Percentiles rank a stretch among this genome's conserved stretches.
phyloP scores from a whole-genome alignment of 2,888 invertebrate genomes.

The Galerucella calmariensis region DNA sequence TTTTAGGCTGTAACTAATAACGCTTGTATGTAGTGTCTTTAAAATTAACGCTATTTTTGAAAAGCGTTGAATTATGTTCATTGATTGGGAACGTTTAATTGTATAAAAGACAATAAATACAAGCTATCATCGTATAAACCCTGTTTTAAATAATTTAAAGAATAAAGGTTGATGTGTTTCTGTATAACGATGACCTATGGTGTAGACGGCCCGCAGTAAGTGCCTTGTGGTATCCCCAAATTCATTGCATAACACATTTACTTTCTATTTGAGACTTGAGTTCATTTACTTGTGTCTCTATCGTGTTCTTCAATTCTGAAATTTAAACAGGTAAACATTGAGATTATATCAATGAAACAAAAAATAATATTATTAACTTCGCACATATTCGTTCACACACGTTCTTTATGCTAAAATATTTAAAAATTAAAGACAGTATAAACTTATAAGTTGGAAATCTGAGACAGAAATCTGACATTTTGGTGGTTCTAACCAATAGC shows the following conservation, averaged over 20 bases:
- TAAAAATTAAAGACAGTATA: constrained; percentile 12
- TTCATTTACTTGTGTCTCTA: constrained; percentile 97
- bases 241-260: constrained; percentile 96
- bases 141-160: constrained; percentile 19
- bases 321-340: constrained; percentile 59
- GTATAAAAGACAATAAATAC: constrained; percentile 17
- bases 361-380: not conserved
- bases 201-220: constrained; percentile 60
- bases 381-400: constrained; percentile 30
- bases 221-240: constrained; percentile 64
- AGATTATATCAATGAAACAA: constrained; percentile 19
- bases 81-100: not conserved
- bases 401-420: constrained; percentile 20
- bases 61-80: too few relatives aligned
- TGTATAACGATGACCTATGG: constrained; percentile 42
- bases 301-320: constrained; percentile 96
- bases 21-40: constrained; percentile 1
- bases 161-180: constrained; percentile 39
- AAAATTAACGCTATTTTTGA: not conserved
- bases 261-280: constrained; percentile 96
- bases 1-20: not conserved
- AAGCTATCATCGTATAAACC: not conserved
- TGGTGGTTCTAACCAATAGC: too few relatives aligned
- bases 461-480: too few relatives aligned
- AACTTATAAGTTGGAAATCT: not conserved